phyloP scores from a whole-genome alignment of 2,113 vertebrate species.

The Eurypyga helias region DNA sequence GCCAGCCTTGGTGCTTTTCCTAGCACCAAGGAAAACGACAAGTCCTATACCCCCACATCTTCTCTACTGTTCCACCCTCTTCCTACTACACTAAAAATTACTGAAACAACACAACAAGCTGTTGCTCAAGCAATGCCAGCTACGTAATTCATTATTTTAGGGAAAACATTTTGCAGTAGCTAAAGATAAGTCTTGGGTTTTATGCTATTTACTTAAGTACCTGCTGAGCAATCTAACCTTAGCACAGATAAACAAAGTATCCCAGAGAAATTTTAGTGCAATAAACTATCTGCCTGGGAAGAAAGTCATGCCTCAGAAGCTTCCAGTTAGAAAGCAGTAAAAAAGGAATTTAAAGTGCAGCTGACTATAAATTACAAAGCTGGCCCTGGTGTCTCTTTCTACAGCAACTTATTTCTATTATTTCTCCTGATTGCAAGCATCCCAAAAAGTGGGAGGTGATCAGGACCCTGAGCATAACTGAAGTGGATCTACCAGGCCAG shows the following conservation, averaged over 20 bases:
- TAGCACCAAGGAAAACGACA: background rate
- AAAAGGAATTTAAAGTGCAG: background rate
- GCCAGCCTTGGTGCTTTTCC: background rate
- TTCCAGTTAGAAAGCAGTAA: background rate
- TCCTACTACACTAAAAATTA: background rate
- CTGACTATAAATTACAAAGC: background rate
- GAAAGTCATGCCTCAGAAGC: background rate
- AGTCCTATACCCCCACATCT: background rate
- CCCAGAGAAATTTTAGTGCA: background rate
- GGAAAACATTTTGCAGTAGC: background rate
- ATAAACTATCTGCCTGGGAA: background rate
- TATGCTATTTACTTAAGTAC: background rate
- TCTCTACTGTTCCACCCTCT: background rate
- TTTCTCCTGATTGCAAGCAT: background rate
- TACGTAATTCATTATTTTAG: background rate
- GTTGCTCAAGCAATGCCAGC: background rate
- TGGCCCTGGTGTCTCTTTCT: background rate
- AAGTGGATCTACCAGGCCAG: background rate
- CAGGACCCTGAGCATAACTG: background rate
- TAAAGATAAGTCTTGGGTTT: conserved; percentile 22
- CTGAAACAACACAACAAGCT: background rate
- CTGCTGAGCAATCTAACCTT: background rate
- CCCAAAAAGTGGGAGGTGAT: background rate
- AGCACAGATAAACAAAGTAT: conserved; percentile 22
- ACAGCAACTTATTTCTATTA: background rate